Conservation (phyloP, 2,888 invertebrate genomes). For the Lithophane ornitopus region DNA sequence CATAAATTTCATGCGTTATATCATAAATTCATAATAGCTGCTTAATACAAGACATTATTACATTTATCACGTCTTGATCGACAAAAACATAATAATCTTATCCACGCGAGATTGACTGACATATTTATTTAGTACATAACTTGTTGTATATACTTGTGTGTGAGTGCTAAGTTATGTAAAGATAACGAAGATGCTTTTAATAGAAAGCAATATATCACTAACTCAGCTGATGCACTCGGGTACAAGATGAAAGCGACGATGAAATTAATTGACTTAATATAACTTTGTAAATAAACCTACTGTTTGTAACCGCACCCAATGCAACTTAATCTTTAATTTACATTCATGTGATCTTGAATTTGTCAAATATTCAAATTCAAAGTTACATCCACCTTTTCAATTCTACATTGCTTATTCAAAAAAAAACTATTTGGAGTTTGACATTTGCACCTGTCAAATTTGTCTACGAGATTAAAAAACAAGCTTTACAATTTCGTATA, state of each 20-base stretch:
- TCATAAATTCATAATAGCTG: neutral
- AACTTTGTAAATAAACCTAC: neutral
- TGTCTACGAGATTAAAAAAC: too few relatives aligned
- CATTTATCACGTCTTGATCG: slow-evolving; percentile 8
- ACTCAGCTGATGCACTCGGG: neutral
- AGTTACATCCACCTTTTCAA: neutral
- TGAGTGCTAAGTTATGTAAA: slow-evolving; percentile 40
- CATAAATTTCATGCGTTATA: slow-evolving; percentile 29
- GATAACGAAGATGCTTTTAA: slow-evolving; percentile 9
- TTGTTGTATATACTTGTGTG: neutral
- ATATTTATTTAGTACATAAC: slow-evolving; percentile 23
- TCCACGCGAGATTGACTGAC: slow-evolving; percentile 11
- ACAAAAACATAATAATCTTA: slow-evolving; percentile 3
- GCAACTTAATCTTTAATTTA: too few relatives aligned
- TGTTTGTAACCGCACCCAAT: neutral
- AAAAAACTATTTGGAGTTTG: too few relatives aligned
- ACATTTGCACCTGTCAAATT: too few relatives aligned
- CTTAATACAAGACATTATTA: slow-evolving; percentile 25
- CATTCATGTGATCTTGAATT: neutral
- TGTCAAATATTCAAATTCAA: neutral
- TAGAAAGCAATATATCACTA: slow-evolving; percentile 32
- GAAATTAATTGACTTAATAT: neutral
- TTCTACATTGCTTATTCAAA: neutral
- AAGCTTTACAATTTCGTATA: too few relatives aligned
- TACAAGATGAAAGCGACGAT: neutral